Conservation (phyloP, 1,140 invertebrate species). For the Doryteuthis pealeii region DNA sequence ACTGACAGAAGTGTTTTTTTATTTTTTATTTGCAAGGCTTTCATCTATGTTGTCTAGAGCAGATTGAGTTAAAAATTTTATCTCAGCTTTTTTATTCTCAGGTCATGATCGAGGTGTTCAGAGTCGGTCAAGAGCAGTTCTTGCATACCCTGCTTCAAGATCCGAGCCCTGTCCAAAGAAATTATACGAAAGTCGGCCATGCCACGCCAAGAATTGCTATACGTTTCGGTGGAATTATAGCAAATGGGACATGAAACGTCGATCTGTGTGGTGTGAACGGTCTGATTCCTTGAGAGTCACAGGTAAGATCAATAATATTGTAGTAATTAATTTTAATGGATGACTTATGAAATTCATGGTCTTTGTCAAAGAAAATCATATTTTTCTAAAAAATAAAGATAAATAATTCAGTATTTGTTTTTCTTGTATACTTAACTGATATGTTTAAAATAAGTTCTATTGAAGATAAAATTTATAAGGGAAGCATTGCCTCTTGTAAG, state of each 20-base stretch:
- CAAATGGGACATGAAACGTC: slow-evolving; percentile 35
- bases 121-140: slow-evolving; percentile 60
- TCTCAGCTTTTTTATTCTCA: neutral
- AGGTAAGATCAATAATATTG: slow-evolving; percentile 47
- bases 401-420: neutral
- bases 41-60: too few relatives aligned
- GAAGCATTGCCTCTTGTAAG: too few relatives aligned
- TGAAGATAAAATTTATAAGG: too few relatives aligned
- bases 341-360: neutral
- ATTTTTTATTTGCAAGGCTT: too few relatives aligned
- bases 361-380: neutral
- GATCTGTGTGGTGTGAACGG: slow-evolving; percentile 57
- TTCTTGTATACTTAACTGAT: too few relatives aligned
- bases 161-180: slow-evolving; percentile 58
- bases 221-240: slow-evolving; percentile 58
- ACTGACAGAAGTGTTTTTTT: too few relatives aligned
- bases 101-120: slow-evolving; percentile 53
- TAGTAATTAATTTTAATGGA: neutral
- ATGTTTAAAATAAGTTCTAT: too few relatives aligned
- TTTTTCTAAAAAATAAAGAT: neutral
- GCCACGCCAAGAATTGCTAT: slow-evolving; percentile 59
- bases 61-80: too few relatives aligned
- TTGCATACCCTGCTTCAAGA: slow-evolving; percentile 51
- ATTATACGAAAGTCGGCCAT: slow-evolving; percentile 62
- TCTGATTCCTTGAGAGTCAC: slow-evolving; percentile 61